Base-by-base conservation (phyloP, 1,140 invertebrate species). In the Cherax quadricarinatus region DNA sequence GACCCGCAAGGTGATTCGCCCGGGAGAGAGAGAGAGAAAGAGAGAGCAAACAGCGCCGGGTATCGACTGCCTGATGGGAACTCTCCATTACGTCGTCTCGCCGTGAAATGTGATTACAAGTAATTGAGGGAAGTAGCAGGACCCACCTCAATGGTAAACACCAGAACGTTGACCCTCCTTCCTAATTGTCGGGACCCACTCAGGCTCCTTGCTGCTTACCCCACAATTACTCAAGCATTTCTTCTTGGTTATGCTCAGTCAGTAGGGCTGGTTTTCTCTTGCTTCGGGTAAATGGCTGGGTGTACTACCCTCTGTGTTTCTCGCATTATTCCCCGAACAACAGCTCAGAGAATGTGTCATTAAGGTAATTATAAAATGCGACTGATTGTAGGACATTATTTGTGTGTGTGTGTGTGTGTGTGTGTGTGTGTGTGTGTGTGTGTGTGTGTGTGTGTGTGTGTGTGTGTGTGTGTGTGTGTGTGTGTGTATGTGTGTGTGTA, bases 31-130 rank as follows among this genome's bases (percentile, higher is more conserved):
- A 41, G 51, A 84, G 3, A 41, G 30, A 2, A 41, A 41, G 30
- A 41, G 14, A 41, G 51, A 84, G 3, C 83, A 70, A 85, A 70
- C 53, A 82, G 21, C 6, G 41, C 18, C 1, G 9, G 80, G 60
- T 30, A 41, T 85, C 83, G 60, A 85, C 83, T 21, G 48, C 16
- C 53, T 21, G 57, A 9, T 53, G 5, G 14, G 62, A 82, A 14
- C 82, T 48, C 83, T 21, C 6, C 49, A 24, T 30, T 18, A 53
- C 62, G 24, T 48, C 53, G 60, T 48, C 53, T 70, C 24, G 83
- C 12, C 88, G 88, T 90, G 88, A 90, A 90, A 90, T 90, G 88
- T 90, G 88, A 90, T 90, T 90, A 90, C 88, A 84, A 90, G 81
- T 90, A 90, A 90, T 90, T 90, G 88, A 85, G 88, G 82, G 88